Percentiles rank a stretch among this genome's conserved stretches.
phyloP scores from a whole-genome alignment of 1,140 invertebrate genomes.

The Microvelia longipes region DNA sequence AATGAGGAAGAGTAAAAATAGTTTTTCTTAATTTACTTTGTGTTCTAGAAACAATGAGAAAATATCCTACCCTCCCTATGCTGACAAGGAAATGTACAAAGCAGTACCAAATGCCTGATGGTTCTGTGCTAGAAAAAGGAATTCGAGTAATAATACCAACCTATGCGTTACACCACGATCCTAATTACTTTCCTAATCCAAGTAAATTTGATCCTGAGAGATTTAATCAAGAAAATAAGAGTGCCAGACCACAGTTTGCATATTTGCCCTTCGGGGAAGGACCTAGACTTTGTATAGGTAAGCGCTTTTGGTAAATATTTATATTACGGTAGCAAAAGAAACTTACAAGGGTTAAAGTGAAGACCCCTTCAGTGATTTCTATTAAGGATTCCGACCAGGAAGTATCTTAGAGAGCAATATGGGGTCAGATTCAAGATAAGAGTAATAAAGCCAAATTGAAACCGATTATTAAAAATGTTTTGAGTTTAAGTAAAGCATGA shows the following conservation, averaged over 20 bases:
- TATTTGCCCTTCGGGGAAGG: slow-evolving; percentile 66
- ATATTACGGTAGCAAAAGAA: too few relatives aligned
- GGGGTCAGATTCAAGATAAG: too few relatives aligned
- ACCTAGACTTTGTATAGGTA: slow-evolving; percentile 55
- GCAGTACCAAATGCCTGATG: slow-evolving; percentile 24
- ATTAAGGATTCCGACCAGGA: too few relatives aligned
- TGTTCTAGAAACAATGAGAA: slow-evolving; percentile 37
- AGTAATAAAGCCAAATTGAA: too few relatives aligned
- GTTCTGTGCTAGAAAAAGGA: slow-evolving; percentile 23
- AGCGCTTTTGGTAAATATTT: not conserved
- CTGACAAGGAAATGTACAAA: slow-evolving; percentile 35
- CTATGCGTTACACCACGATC: slow-evolving; percentile 31
- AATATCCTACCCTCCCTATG: slow-evolving; percentile 34
- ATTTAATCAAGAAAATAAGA: slow-evolving; percentile 22
- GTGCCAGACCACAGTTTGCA: slow-evolving; percentile 26
- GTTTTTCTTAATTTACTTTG: too few relatives aligned
- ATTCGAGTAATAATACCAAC: slow-evolving; percentile 27
- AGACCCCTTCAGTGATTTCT: too few relatives aligned
- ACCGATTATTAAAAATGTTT: too few relatives aligned
- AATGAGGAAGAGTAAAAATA: too few relatives aligned
- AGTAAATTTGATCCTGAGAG: slow-evolving; percentile 30
- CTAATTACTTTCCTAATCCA: slow-evolving; percentile 28
- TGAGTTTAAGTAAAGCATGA: too few relatives aligned
- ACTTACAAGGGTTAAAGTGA: too few relatives aligned
- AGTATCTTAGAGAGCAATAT: too few relatives aligned